A percentile compares a stretch with the other conserved stretches of the same genome.
phyloP scores from a whole-genome alignment of 2,888 invertebrate species.

The Sepioteuthis lessoniana region DNA sequence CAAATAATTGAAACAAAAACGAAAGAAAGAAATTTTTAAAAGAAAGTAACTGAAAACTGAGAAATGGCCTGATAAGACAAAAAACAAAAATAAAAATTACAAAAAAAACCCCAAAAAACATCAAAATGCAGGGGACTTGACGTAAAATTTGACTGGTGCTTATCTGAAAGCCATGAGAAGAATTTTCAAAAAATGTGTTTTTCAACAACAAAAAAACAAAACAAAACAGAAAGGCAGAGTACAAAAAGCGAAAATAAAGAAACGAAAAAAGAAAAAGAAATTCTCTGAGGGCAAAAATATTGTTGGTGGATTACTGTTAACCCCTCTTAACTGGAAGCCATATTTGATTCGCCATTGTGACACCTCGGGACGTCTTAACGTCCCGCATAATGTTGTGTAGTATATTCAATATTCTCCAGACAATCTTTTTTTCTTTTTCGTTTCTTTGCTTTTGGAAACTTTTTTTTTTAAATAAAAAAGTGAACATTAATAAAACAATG shows the following conservation, averaged over 20 bases:
- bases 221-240: background rate
- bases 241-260: background rate
- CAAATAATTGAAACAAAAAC: too few species aligned
- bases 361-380: background rate
- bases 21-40: background rate
- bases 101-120: too few species aligned
- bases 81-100: background rate
- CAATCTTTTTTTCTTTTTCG: background rate
- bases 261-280: too few species aligned
- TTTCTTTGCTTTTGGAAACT: background rate
- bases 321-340: background rate
- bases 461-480: background rate
- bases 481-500: background rate
- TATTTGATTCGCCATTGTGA: background rate
- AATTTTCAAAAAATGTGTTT: background rate
- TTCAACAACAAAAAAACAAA: background rate
- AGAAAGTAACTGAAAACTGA: background rate
- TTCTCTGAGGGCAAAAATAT: background rate
- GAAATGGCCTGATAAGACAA: background rate
- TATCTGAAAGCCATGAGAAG: too few species aligned
- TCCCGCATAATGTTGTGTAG: background rate
- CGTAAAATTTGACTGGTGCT: too few species aligned
- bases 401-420: background rate
- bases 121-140: too few species aligned
- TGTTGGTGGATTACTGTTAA: background rate